A percentile compares a stretch with the other conserved stretches of the same genome.
phyloP scores from a whole-genome alignment of 2,797 vertebrate genomes.

The Scleropages formosus region DNA sequence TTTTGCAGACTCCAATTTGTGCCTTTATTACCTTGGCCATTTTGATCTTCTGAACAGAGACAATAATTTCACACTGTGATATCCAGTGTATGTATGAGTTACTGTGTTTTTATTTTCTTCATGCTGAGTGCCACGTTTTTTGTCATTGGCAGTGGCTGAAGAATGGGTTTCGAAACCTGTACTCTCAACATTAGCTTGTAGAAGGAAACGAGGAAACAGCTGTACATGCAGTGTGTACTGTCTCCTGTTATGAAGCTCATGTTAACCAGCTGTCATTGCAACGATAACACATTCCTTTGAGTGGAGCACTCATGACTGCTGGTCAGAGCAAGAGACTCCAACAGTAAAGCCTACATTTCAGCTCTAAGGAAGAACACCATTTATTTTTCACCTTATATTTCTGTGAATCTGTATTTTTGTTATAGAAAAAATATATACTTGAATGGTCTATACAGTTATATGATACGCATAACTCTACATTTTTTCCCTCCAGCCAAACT shows the following conservation, averaged over 20 bases:
- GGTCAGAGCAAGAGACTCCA: not conserved
- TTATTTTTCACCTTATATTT: too few species aligned
- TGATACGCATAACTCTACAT: not conserved
- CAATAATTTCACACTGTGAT: constrained; percentile 19
- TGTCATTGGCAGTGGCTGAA: not conserved
- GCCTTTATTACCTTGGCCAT: constrained; percentile 29
- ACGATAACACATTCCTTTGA: constrained; percentile 15
- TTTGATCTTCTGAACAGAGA: constrained; percentile 35
- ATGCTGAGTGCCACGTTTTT: constrained; percentile 14
- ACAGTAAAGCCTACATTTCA: not conserved
- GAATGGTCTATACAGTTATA: too few species aligned
- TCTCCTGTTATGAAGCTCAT: not conserved
- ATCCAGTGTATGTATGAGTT: constrained; percentile 29
- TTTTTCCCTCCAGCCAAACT: too few species aligned
- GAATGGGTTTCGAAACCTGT: constrained; percentile 22
- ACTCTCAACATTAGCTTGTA: not conserved
- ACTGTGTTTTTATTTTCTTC: constrained; percentile 31
- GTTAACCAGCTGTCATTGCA: constrained; percentile 8
- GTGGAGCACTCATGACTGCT: not conserved
- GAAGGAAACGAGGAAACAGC: not conserved
- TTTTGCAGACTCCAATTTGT: constrained; percentile 15
- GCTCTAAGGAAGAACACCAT: not conserved
- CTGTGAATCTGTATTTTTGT: not conserved
- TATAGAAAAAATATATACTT: too few species aligned
- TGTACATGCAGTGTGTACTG: not conserved